Evolutionary conservation across 2,113 vertebrate genomes (phyloP), one percentile per base, ranked within the genome.

Genomic region (Rhinoptilus africanus): DNA sequence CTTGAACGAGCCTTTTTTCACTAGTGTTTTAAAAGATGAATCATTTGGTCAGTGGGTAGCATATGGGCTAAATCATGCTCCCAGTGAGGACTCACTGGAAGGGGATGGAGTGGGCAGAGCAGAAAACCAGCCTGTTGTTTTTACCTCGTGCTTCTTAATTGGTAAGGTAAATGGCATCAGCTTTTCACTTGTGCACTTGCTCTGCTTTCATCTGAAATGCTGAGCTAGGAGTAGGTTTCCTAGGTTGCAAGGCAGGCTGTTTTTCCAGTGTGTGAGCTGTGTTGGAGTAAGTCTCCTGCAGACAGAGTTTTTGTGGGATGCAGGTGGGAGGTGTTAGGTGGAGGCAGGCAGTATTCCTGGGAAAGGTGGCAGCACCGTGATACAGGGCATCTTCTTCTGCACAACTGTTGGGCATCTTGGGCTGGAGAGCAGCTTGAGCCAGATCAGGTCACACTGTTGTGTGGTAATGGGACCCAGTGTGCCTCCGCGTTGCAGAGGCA

Each of bases 321-420:
- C 34, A 39, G 28, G 9, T 59, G 27, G 8, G 62, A 64, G 39
- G 18, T 88, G 11, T 22, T 57, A 39, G 32, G 23, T 63, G 43
- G n/a, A 64, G 54, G 26, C 41, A 48, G 57, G 14, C 39, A 43
- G 21, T 45, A 4, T 80, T 73, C 39, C 64, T 2, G 2, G 57
- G 43, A 15, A 53, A 45, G 35, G 21, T 62, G 64, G 24, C 35
- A 86, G 84, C 67, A 35, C 37, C 1, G 0, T 23, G 21, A 8
- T 48, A 10, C 6, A 10, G 24, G 34, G 12, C 47, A 34, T 77
- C 37, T 71, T 41, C 13, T 67, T 50, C 47, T 72, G 24, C 24
- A 7, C 22, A 27, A 23, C 14, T 37, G 6, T 22, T 63, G 57
- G 32, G 39, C 22, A 12, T 37, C 62, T 75, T 0, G 0, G 28